Base-by-base conservation (phyloP, 2,888 invertebrate genomes). In the Eupithecia abbreviata region DNA sequence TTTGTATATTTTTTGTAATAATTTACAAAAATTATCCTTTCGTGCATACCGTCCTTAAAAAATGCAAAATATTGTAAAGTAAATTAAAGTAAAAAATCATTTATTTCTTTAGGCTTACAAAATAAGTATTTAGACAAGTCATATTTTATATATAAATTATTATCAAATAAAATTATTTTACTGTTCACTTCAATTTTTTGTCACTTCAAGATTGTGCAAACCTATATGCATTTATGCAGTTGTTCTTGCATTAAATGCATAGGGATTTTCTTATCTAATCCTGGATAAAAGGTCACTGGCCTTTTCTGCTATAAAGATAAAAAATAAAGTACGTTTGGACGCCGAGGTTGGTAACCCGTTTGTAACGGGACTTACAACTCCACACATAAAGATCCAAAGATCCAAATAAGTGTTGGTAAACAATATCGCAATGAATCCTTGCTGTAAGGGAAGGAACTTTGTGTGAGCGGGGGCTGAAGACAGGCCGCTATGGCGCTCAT, bases 401-500 rank as follows among this genome's bases (percentile, higher is more conserved):
- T 15, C 65, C 65, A 47, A 62, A 62, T 58, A 62, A 62, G 30
- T 73, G 70, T 73, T 76, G 51, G 76, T 73, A 76, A 76, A 76
- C 76, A 76, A 76, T 73, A 70, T 72, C 12, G 58, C 47, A 74
- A 68, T 42, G 45, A 10, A 62, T 62, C 18, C 12, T 62, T 62
- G 62, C 18, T 18, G 18, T 58, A 58, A 55, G 15, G 51, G 51
- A 15, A 6, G 15, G n/a, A n/a, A 55, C 6, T 6, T n/a, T 2
- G 55, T 55, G 55, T 3, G n/a, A 55, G 55, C 55, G 55, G n/a
- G 0, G 0, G n/a, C 55, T 12, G 55, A 55, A 55, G 55, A 30
- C 30, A 30, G 30, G 30, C 1, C 30, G 30, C 30, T 30, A 30
- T 30, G 30, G 30, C 30, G 30, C 30, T 30, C 1, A 30, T 30